These are phyloP conservation scores for Cotesia congregata DNA, from an alignment of 2,888 invertebrate species.

Conservation along the genomic window DNA sequence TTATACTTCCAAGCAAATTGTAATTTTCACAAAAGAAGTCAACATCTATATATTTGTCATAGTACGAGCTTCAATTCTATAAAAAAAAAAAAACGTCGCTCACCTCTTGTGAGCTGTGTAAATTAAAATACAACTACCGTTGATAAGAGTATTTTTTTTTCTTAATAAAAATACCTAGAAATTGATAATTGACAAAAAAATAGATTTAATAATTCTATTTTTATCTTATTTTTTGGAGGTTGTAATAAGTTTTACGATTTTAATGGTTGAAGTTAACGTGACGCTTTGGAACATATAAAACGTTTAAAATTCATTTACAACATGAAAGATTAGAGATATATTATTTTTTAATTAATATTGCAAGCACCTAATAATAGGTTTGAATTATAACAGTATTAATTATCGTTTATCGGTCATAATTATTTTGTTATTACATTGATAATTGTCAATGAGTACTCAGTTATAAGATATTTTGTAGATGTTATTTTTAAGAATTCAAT, in stretches of 20 bases:
- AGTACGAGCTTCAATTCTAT: not conserved
- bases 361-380: not conserved
- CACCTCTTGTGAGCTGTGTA: not conserved
- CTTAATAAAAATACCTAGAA: not conserved
- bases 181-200: slow-evolving; percentile 4
- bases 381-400: not conserved
- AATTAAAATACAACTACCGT: not conserved
- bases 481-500: not conserved
- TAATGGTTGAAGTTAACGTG: not conserved
- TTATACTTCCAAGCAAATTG: not conserved
- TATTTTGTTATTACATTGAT: not conserved
- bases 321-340: too few relatives aligned
- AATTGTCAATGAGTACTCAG: not conserved
- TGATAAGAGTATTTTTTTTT: slow-evolving; percentile 30
- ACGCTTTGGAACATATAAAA: too few relatives aligned
- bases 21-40: not conserved
- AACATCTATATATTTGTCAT: not conserved
- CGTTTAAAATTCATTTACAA: too few relatives aligned
- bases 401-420: not conserved
- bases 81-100: too few relatives aligned
- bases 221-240: not conserved
- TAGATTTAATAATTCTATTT: not conserved
- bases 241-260: not conserved
- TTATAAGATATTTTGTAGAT: not conserved
- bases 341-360: too few relatives aligned